Conservation (phyloP, 1,140 invertebrate genomes). For the Gryllus bimaculatus region DNA sequence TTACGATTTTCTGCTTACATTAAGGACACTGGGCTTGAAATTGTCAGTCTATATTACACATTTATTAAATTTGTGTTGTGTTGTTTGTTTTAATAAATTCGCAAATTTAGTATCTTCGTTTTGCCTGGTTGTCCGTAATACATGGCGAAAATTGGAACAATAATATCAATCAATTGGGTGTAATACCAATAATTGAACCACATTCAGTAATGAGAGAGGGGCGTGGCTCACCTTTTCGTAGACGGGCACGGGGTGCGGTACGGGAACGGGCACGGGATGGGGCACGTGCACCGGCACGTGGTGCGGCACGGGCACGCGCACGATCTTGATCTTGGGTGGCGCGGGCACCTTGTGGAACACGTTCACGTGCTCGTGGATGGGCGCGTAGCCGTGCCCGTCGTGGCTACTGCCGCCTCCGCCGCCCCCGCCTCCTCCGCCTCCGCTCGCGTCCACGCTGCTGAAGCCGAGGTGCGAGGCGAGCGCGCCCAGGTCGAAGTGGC, state of each 20-base stretch:
- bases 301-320: constrained; percentile 23
- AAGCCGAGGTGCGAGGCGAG: no score
- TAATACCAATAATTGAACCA: no score
- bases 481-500: neutral
- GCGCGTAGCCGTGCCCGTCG: constrained; percentile 7
- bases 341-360: constrained; percentile 22
- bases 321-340: constrained; percentile 24
- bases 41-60: no score
- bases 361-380: constrained; percentile 22
- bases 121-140: no score
- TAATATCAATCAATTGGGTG: no score
- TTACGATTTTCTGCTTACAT: no score
- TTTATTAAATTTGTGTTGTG: no score
- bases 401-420: constrained; percentile 4
- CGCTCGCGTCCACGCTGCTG: neutral
- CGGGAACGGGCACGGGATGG: neutral
- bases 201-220: no score
- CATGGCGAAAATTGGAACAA: no score
- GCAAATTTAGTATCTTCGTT: no score
- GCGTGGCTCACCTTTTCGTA: constrained; percentile 11
- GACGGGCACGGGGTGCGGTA: constrained; percentile 8
- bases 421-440: neutral
- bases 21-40: no score
- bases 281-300: constrained; percentile 11
- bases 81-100: no score